These are phyloP conservation scores for Scelioninae gen. 2 DNA, from an alignment of 2,888 invertebrate genomes.

Conservation along the genomic window DNA sequence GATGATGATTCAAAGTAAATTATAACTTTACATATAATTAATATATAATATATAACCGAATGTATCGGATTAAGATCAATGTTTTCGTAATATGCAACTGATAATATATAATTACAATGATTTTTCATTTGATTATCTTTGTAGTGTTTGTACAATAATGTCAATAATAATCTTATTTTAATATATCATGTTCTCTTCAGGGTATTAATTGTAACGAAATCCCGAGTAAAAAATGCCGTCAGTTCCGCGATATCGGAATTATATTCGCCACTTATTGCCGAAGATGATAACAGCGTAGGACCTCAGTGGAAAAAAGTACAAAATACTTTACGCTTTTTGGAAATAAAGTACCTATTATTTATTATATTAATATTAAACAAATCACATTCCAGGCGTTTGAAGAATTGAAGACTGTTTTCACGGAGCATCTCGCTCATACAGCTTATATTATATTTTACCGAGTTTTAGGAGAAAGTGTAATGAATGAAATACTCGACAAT, in stretches of 20 bases:
- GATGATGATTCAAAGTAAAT: too few relatives aligned
- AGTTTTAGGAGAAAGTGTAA: constrained; percentile 82
- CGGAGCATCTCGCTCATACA: constrained; percentile 88
- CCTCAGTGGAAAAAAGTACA: constrained; percentile 70
- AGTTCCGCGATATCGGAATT: constrained; percentile 78
- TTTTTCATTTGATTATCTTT: too few relatives aligned
- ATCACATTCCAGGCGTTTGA: constrained; percentile 82
- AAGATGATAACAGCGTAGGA: constrained; percentile 66
- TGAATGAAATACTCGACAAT: constrained; percentile 86
- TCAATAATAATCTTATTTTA: too few relatives aligned
- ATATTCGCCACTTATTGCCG: constrained; percentile 78
- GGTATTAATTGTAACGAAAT: constrained; percentile 38
- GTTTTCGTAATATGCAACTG: too few relatives aligned
- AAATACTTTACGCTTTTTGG: too few relatives aligned
- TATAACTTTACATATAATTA: too few relatives aligned
- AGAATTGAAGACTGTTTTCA: constrained; percentile 89
- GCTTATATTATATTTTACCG: constrained; percentile 87
- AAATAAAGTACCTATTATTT: too few relatives aligned
- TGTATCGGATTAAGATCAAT: too few relatives aligned
- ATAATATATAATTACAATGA: too few relatives aligned
- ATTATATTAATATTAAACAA: too few relatives aligned
- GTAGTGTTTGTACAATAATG: too few relatives aligned
- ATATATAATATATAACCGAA: too few relatives aligned
- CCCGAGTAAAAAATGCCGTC: constrained; percentile 56
- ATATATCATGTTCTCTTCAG: constrained; percentile 15